Evolutionary conservation across 2,797 vertebrate species (phyloP).

Genomic region (Choloepus didactylus): DNA sequence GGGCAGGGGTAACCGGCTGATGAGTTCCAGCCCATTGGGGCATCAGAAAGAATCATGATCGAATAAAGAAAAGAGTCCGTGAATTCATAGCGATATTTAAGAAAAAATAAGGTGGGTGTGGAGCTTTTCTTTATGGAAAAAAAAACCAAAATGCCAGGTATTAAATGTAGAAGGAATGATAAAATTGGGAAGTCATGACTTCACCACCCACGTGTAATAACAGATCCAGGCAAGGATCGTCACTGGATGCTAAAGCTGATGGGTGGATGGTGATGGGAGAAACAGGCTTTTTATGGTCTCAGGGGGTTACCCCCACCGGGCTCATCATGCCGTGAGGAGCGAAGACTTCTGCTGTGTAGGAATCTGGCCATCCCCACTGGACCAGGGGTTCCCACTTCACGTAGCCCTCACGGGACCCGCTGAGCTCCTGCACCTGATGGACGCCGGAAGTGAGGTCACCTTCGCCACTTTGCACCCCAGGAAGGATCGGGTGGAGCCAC

Average conservation of each 20-base stretch:
- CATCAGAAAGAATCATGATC: background rate
- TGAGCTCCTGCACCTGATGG: background rate
- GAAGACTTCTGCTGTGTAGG: background rate
- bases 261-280: background rate
- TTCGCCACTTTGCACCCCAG: too few species aligned
- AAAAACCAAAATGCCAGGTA: background rate
- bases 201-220: background rate
- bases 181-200: background rate
- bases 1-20: too few species aligned
- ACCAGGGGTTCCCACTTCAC: background rate
- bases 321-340: background rate
- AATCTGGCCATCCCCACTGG: background rate
- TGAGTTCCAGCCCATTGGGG: background rate
- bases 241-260: background rate
- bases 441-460: too few species aligned
- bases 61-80: background rate
- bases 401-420: background rate
- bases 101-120: background rate
- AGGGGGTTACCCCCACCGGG: background rate
- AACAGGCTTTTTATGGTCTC: background rate
- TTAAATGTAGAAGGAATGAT: background rate
- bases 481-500: background rate
- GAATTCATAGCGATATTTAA: background rate
- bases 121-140: background rate
- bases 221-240: background rate